Conservation (phyloP, 2,113 vertebrate genomes). For the Felis catus region F.catus_Fca126_mat1.0 CM031426.1:14696501-14697000, state of each 20-base stretch:
- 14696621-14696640: neutral
- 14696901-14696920: neutral
- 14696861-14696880: neutral
- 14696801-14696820: neutral
- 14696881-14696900: neutral
- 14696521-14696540: constrained; percentile 96
- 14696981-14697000: neutral
- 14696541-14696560: constrained; percentile 80
- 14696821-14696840: neutral
- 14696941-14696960: neutral
- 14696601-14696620: neutral
- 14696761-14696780: neutral
- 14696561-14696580: neutral
- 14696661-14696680: neutral
- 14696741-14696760: neutral
- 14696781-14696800: neutral
- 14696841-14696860: neutral
- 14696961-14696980: neutral
- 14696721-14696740: neutral
- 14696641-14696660: neutral
- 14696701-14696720: neutral
- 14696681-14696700: neutral
- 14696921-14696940: neutral
- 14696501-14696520: constrained; percentile 96
- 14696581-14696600: neutral